A percentile compares a stretch with the other conserved stretches of the same genome.
phyloP scores from a whole-genome alignment of 2,797 vertebrate genomes.

The Clarias fuscus region DNA sequence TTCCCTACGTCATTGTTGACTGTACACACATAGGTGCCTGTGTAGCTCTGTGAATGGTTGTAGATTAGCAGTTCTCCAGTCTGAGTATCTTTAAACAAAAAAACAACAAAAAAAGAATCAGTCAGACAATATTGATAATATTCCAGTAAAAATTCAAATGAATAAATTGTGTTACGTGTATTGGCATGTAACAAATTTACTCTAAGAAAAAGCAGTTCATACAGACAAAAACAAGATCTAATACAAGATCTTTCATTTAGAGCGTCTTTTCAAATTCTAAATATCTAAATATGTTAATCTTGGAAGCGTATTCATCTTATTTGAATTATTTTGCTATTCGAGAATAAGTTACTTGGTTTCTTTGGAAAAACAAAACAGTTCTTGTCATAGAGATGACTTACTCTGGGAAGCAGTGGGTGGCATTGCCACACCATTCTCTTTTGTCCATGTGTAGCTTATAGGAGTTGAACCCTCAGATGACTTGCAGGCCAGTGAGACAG shows the following conservation, averaged over 20 bases:
- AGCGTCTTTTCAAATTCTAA: not conserved
- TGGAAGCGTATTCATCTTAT: too few species aligned
- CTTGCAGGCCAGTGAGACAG: conserved; percentile 69
- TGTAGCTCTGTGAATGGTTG: conserved; percentile 74
- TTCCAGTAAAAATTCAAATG: not conserved
- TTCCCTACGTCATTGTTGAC: conserved; percentile 82
- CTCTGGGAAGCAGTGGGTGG: conserved; percentile 64
- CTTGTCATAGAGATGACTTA: conserved; percentile 22
- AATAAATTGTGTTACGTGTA: not conserved
- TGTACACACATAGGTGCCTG: conserved; percentile 80
- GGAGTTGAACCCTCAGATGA: conserved; percentile 68
- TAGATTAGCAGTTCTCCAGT: conserved; percentile 81
- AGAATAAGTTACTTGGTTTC: not conserved
- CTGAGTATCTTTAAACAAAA: conserved; percentile 67
- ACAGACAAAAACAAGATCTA: not conserved
- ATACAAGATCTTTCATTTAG: not conserved
- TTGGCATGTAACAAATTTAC: not conserved
- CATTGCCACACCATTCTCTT: conserved; percentile 65
- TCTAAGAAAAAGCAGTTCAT: not conserved
- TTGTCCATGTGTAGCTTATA: conserved; percentile 70
- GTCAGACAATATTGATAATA: not conserved
- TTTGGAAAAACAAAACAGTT: not conserved
- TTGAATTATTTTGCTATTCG: not conserved
- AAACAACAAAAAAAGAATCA: not conserved
- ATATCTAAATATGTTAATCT: not conserved